These are phyloP conservation scores for Acromyrmex charruanus DNA, from an alignment of 1,140 invertebrate species.

Conservation along the genomic window DNA sequence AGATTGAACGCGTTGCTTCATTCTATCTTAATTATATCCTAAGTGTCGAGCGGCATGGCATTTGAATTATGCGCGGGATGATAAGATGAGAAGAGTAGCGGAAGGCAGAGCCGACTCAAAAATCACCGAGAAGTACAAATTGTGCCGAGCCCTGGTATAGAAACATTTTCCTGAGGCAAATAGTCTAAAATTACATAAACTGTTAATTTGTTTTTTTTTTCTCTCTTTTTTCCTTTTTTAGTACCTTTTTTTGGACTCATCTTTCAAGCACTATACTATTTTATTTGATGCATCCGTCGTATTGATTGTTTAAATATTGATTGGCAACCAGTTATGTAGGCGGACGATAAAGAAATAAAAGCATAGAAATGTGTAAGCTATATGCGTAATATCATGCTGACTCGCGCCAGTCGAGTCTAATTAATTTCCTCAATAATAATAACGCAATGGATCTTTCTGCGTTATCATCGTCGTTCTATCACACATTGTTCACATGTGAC, in stretches of 20 bases:
- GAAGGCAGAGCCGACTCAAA: no score
- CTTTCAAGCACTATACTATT: background rate
- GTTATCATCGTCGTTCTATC: constrained; percentile 66
- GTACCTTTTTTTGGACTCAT: background rate
- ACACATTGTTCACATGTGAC: constrained; percentile 49
- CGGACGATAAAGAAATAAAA: constrained; percentile 39
- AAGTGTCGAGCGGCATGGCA: no score
- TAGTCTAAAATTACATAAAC: background rate
- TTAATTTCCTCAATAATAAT: constrained; percentile 71
- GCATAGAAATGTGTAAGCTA: background rate
- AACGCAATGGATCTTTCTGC: constrained; percentile 68
- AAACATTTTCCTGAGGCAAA: constrained; percentile 14
- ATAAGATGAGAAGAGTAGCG: no score
- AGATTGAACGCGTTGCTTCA: no score
- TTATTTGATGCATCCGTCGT: background rate
- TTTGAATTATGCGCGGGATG: no score
- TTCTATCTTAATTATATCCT: no score
- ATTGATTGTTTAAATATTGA: constrained; percentile 54
- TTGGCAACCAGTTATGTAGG: background rate
- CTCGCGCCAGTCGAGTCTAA: constrained; percentile 39
- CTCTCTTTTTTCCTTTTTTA: background rate
- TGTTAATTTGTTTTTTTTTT: background rate
- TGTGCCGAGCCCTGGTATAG: background rate
- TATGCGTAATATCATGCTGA: constrained; percentile 38
- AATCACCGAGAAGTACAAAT: no score